Base-by-base conservation (phyloP, 2,113 vertebrate genomes). In the Aphyosemion australe region DNA sequence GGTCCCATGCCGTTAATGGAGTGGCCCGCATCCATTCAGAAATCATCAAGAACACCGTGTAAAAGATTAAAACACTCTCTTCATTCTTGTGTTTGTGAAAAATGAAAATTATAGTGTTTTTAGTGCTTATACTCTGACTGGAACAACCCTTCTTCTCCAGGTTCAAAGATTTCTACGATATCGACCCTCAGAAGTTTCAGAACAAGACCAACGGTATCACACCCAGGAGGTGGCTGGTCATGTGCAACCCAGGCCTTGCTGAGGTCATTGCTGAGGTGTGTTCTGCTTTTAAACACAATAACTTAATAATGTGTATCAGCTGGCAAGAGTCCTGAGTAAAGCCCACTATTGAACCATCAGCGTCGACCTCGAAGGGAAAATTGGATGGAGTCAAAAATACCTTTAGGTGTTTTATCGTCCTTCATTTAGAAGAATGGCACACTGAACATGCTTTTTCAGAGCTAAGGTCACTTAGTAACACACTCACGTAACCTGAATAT, bases 141-240 rank as follows among this genome's bases (percentile, higher is more conserved):
- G 3, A n/a, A 21, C 32, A 37, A 7, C 18, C 74, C 1, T 5
- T 5, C 52, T 61, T 1, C 14, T 8, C 32, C 80, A 97, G 95
- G 51, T 97, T 97, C 77, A 96, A 94, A 79, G 95, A 97, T 77
- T 97, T 97, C 89, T 95, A 95, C 0, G 94, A 96, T 5, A 72
- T 94, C 15, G 95, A 97, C 68, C 95, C 95, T 10, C 43, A 94
- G 19, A 97, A 97, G 76, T 97, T 97, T 82, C 95, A 97, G 90
- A 97, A 97, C 80, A 97, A 97, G 87, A 97, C 95, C 74, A 97
- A 97, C 0, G 95, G 95, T 11, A 97, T 97, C 87, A 97, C 95
- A 0, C 95, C 95, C 1, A 88, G 95, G 1, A 95, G 95, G 69
- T 96, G 95, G 95, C 88, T 97, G 74, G 94, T 95, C 47, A 91